Evolutionary conservation across 2,113 vertebrate species (phyloP).

Genomic region (Phalacrocorax aristotelis): DNA sequence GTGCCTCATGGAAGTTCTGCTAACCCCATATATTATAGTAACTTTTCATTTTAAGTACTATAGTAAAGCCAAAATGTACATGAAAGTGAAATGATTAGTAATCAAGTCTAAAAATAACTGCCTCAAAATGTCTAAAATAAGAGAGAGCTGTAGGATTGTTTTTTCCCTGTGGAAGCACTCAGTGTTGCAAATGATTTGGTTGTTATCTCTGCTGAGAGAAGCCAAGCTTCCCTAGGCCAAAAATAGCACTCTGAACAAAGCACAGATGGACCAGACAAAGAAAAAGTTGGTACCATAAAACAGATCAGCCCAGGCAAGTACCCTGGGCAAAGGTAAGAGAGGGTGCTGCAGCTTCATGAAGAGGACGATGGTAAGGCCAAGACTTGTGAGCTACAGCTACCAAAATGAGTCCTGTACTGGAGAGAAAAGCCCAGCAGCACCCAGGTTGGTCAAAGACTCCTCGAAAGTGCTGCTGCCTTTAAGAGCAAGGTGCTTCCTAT

Average conservation of each 20-base stretch:
- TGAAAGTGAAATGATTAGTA: neutral
- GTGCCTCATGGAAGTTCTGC: neutral
- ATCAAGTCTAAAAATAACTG: neutral
- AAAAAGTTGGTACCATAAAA: neutral
- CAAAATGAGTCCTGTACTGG: neutral
- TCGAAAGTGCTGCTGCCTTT: neutral
- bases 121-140: neutral
- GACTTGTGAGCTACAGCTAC: neutral
- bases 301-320: neutral
- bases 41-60: neutral
- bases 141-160: neutral
- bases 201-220: neutral
- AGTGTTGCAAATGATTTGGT: neutral
- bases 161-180: neutral
- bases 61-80: neutral
- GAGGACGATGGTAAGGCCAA: neutral
- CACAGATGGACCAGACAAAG: rapidly evolving
- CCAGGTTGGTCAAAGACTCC: neutral
- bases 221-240: neutral
- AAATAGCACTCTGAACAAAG: neutral
- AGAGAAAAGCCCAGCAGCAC: neutral
- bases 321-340: neutral
- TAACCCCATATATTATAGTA: neutral
- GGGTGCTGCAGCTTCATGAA: neutral
- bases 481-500: neutral